Base-by-base conservation (phyloP, 2,888 invertebrate species). In the Falcaria lacertinaria region DNA sequence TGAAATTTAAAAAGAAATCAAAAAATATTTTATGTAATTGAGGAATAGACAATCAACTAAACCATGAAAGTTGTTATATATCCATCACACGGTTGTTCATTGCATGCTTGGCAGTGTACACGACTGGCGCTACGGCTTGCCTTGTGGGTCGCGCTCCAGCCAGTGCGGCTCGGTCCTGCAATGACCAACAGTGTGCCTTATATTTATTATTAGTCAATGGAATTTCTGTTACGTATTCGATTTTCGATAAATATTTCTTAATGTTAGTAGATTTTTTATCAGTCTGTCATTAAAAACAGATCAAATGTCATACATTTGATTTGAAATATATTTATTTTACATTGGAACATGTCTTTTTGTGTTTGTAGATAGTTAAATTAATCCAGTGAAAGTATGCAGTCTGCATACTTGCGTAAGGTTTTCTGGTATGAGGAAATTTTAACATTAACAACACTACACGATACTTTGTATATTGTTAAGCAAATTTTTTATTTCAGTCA, bases 281-380 rank as follows among this genome's bases (percentile, higher is more conserved):
- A 81, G 75, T 80, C 80, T 84, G 84, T 86, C 84, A 77, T 80
- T 70, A 67, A 76, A 76, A 75, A 69, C 83, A 82, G 80, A 80
- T 88, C 88, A 88, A 86, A 88, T 88, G 88, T 88, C 86, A 87
- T 88, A 88, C 88, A 88, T 88, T 88, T 88, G 88, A 82, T 88
- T 86, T 85, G 83, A 87, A 88, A 88, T 87, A 88, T 88, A 87
- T 88, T 88, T 88, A 88, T 86, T 87, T 88, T 83, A 82, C 81
- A 86, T 85, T 84, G 78, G 82, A 81, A 82, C 78, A 76, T 79
- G 86, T 83, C 85, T 86, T 87, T 86, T 87, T 87, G 70, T 88
- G 87, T 86, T 84, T 85, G 87, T 88, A 87, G 88, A 83, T 88
- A 87, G 85, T 69, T 68, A 65, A 37, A 74, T 74, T 28, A 28